A percentile compares a stretch with the other conserved stretches of the same genome.
phyloP scores from a whole-genome alignment of 2,113 vertebrate species.

The Gymnobelideus leadbeateri region DNA sequence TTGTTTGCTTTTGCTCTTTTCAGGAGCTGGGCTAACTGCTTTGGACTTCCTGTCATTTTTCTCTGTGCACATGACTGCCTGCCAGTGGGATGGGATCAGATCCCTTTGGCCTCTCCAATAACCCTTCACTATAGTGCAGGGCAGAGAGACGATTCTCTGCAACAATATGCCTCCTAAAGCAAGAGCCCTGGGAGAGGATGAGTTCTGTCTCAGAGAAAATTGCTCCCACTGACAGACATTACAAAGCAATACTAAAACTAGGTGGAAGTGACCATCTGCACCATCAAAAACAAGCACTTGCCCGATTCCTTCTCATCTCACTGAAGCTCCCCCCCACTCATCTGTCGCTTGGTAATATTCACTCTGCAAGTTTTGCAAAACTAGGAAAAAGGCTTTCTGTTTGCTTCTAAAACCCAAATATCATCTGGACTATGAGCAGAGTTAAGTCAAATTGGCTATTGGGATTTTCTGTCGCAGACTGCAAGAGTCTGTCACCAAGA shows the following conservation, averaged over 20 bases:
- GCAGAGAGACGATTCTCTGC: rapidly evolving
- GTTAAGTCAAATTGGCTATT: not conserved
- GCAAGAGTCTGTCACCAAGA: not conserved
- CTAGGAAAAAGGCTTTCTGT: not conserved
- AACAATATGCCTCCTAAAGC: not conserved
- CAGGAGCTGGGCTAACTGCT: not conserved
- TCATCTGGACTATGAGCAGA: not conserved
- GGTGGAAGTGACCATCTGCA: not conserved
- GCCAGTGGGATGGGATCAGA: rapidly evolving
- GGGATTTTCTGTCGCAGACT: not conserved
- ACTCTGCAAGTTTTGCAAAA: not conserved
- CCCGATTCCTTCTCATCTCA: not conserved
- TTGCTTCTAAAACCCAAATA: not conserved
- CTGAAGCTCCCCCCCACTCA: not conserved
- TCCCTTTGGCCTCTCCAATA: rapidly evolving
- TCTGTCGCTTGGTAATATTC: not conserved
- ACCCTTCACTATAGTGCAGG: not conserved
- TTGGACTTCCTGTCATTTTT: not conserved
- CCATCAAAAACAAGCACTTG: not conserved
- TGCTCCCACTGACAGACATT: not conserved
- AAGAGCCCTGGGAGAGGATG: not conserved
- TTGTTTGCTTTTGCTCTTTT: not conserved
- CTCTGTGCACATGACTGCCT: not conserved
- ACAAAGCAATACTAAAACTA: not conserved
- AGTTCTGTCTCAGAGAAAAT: not conserved